Conservation (phyloP, 2,113 vertebrate genomes). For the Alligator sinensis region DNA sequence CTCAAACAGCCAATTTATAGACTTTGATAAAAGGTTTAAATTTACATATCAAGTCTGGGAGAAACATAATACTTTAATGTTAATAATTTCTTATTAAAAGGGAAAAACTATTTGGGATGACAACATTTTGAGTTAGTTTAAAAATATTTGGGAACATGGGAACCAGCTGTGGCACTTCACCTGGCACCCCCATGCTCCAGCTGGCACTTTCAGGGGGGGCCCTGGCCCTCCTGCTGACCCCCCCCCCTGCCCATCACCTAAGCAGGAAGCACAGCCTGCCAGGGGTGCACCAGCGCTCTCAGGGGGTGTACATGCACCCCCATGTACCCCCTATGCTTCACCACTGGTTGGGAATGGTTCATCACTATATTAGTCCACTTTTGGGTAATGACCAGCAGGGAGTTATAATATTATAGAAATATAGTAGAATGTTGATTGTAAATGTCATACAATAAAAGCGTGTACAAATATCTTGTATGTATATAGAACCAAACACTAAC, state of each 20-base stretch:
- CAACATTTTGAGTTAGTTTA: neutral
- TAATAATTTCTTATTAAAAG: neutral
- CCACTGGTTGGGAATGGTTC: neutral
- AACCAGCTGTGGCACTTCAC: no score
- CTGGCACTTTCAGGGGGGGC: no score
- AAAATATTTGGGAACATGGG: neutral
- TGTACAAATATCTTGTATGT: neutral
- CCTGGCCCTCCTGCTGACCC: no score
- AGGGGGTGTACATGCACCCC: no score
- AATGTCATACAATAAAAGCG: neutral
- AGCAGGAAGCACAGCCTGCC: no score
- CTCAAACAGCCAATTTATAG: neutral
- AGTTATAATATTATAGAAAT: neutral
- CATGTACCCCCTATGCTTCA: no score
- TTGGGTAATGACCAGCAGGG: neutral
- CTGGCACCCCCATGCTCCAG: no score
- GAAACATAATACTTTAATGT: neutral
- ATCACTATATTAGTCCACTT: neutral
- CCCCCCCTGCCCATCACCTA: no score
- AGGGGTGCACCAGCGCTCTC: no score
- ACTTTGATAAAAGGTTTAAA: neutral
- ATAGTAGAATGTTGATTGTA: neutral
- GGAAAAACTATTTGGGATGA: neutral
- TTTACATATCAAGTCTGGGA: neutral
- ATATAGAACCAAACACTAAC: neutral